phyloP scores from a whole-genome alignment of 2,113 vertebrate genomes.

The Dolichotis patagonum region DNA sequence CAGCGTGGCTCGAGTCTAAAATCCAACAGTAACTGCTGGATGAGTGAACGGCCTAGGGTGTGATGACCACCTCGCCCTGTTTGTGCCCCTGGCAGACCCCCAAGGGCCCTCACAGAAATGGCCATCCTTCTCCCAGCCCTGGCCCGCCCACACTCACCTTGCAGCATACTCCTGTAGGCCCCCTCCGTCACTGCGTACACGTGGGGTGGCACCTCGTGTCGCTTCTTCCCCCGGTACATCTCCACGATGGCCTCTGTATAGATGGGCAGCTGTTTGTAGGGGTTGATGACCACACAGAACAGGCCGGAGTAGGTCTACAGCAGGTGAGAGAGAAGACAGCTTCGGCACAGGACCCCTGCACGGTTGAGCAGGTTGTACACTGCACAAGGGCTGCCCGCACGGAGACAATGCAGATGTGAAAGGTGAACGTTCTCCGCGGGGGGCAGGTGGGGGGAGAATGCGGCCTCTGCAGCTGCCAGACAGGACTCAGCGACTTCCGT shows the following conservation, averaged over 20 bases:
- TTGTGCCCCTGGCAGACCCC: not conserved
- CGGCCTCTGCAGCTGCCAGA: not conserved
- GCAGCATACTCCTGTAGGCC: conserved; percentile 95
- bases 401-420: accelerated
- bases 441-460: not conserved
- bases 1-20: accelerated
- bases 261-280: conserved; percentile 95
- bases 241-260: conserved; percentile 96
- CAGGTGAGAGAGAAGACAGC: not conserved
- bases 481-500: not conserved
- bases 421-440: not conserved
- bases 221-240: conserved; percentile 96
- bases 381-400: not conserved
- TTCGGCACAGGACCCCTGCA: accelerated
- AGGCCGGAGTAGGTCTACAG: conserved; percentile 94
- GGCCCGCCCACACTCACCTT: conserved; percentile 87
- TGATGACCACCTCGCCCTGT: not conserved
- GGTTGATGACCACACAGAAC: conserved; percentile 96
- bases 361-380: not conserved
- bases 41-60: not conserved
- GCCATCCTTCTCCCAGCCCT: not conserved
- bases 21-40: not conserved
- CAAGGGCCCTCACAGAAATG: not conserved
- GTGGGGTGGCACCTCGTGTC: conserved; percentile 95
- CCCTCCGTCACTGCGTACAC: conserved; percentile 96